These are phyloP conservation scores for Agrochola circellaris DNA, from an alignment of 2,888 invertebrate genomes.

Conservation along the genomic window DNA sequence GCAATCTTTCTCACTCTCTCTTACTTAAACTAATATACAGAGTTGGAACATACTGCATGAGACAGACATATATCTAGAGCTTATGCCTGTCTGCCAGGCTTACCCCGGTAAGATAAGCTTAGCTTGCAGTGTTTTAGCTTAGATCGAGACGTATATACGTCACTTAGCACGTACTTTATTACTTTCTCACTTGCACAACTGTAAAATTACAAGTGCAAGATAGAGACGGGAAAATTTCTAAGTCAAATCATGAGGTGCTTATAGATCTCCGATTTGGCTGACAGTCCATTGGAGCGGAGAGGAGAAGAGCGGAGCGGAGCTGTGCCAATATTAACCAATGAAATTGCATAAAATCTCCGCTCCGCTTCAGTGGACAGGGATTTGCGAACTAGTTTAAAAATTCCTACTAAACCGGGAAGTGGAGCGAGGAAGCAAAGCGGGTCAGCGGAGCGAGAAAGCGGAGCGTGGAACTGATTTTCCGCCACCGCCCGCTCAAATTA, in stretches of 20 bases:
- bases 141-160: not conserved
- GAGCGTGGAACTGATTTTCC: too few relatives aligned
- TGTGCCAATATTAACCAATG: too few relatives aligned
- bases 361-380: too few relatives aligned
- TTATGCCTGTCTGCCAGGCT: constrained; percentile 6
- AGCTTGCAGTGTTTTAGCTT: not conserved
- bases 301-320: too few relatives aligned
- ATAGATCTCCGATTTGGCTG: not conserved
- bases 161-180: not conserved
- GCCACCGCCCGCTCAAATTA: too few relatives aligned
- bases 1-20: constrained; percentile 20
- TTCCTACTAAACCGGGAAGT: too few relatives aligned
- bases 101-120: constrained; percentile 23
- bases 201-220: not conserved
- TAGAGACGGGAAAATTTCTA: not conserved
- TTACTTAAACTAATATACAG: constrained; percentile 8
- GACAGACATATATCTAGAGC: constrained; percentile 17
- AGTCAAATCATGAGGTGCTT: not conserved
- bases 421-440: too few relatives aligned
- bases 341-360: too few relatives aligned
- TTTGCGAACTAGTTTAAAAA: too few relatives aligned
- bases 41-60: not conserved
- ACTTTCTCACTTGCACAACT: not conserved
- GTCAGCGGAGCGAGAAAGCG: too few relatives aligned
- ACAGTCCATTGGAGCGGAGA: too few relatives aligned